Evolutionary conservation across 2,113 vertebrate genomes (phyloP).

Genomic region (Poicephalus meyeri): DNA sequence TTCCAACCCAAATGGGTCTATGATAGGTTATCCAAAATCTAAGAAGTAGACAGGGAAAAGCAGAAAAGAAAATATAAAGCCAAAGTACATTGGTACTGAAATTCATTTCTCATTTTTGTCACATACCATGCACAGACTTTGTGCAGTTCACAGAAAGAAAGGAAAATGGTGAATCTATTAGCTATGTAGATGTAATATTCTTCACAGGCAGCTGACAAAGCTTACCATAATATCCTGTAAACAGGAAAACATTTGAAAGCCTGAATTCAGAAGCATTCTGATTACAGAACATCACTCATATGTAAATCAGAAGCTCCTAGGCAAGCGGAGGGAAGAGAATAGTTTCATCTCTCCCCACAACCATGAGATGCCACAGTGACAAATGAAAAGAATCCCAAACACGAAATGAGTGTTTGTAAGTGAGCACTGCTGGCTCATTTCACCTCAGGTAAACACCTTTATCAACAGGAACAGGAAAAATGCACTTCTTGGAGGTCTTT

Average conservation of each 20-base stretch:
- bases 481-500: neutral
- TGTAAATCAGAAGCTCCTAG: neutral
- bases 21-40: neutral
- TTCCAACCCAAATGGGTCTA: neutral
- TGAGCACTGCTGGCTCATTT: neutral
- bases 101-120: neutral
- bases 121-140: neutral
- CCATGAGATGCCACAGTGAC: neutral
- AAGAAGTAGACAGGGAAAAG: neutral
- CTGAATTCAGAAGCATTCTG: neutral
- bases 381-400: neutral
- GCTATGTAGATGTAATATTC: neutral
- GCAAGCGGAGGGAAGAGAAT: neutral
- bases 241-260: conserved; percentile 15
- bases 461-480: neutral
- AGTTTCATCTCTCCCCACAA: accelerated
- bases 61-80: neutral
- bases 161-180: neutral
- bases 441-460: neutral
- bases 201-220: neutral
- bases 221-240: neutral
- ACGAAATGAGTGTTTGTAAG: neutral
- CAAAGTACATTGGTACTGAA: neutral
- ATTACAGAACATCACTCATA: neutral
- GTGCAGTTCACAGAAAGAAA: neutral